Conservation (phyloP, 2,888 invertebrate genomes). For the Hyposoter dolosus region DNA sequence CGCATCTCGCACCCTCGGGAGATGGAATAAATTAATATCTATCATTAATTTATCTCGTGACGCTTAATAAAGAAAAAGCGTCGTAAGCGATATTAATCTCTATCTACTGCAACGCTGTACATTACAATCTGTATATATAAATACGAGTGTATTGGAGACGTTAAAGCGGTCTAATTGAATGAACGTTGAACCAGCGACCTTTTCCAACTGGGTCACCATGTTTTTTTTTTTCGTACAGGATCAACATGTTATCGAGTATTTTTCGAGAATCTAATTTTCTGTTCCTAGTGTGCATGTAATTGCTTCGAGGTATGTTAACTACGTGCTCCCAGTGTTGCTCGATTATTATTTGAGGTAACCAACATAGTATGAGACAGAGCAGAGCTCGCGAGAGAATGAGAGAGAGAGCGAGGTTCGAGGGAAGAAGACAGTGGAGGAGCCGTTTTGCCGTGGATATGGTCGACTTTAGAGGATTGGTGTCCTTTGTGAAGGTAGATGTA, state of each 20-base stretch:
- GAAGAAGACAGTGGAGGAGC: slow-evolving; percentile 22
- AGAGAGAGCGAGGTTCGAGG: neutral
- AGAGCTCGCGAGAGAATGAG: neutral
- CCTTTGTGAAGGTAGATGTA: slow-evolving; percentile 40
- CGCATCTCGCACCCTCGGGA: slow-evolving; percentile 10
- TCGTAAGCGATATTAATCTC: slow-evolving; percentile 64
- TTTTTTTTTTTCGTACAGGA: neutral
- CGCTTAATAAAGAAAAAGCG: slow-evolving; percentile 57
- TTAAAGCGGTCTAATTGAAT: neutral
- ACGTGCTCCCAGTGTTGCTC: neutral
- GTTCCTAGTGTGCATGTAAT: neutral
- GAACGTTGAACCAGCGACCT: neutral
- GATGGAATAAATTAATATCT: slow-evolving; percentile 63
- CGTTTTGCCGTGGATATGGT: slow-evolving; percentile 22
- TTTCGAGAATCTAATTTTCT: neutral
- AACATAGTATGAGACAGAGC: neutral
- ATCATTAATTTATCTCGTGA: slow-evolving; percentile 61
- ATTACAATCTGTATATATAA: neutral
- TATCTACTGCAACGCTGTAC: slow-evolving; percentile 28
- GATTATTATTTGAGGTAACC: neutral
- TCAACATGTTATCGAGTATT: neutral
- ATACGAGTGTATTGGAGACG: neutral
- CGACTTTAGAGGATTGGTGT: slow-evolving; percentile 36
- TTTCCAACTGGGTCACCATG: neutral
- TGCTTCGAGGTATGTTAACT: neutral